Conservation (phyloP, 2,888 invertebrate species). For the Lydus trimaculatus region DNA sequence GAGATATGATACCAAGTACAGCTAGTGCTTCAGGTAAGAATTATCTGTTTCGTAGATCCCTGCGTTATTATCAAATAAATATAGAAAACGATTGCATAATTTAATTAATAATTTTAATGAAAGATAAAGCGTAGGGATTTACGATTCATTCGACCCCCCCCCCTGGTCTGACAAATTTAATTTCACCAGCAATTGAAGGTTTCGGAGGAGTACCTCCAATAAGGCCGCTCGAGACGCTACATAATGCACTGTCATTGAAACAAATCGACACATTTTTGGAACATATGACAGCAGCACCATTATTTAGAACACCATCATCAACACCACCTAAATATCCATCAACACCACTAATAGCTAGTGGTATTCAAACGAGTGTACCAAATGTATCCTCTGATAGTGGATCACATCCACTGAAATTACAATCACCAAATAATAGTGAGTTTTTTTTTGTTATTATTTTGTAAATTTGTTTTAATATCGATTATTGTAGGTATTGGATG, state of each 20-base stretch:
- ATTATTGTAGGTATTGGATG: constrained; percentile 66
- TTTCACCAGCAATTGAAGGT: constrained; percentile 74
- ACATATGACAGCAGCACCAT: constrained; percentile 79
- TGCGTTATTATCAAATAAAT: not conserved
- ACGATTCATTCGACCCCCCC: not conserved
- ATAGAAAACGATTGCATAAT: not conserved
- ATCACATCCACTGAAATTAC: constrained; percentile 56
- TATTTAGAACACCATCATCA: constrained; percentile 76
- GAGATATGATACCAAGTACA: constrained; percentile 83
- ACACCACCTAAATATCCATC: constrained; percentile 73
- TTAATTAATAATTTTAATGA: not conserved
- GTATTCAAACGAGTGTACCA: constrained; percentile 46
- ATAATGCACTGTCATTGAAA: constrained; percentile 92
- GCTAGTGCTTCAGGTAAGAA: constrained; percentile 77
- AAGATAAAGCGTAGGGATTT: constrained; percentile 1
- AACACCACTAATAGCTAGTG: constrained; percentile 60
- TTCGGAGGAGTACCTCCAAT: constrained; percentile 95
- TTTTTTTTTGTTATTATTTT: no score
- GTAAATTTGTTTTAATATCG: constrained; percentile 7
- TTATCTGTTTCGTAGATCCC: constrained; percentile 24
- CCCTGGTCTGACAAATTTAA: constrained; percentile 12
- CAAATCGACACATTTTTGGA: constrained; percentile 92
- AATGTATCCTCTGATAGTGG: constrained; percentile 40
- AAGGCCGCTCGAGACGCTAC: constrained; percentile 95
- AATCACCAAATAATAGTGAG: constrained; percentile 64